A percentile compares a stretch with the other conserved stretches of the same genome.
These are phyloP conservation scores for Neelides sp. DNA, from an alignment of 1,140 invertebrate species.

Conservation along the genomic window DNA sequence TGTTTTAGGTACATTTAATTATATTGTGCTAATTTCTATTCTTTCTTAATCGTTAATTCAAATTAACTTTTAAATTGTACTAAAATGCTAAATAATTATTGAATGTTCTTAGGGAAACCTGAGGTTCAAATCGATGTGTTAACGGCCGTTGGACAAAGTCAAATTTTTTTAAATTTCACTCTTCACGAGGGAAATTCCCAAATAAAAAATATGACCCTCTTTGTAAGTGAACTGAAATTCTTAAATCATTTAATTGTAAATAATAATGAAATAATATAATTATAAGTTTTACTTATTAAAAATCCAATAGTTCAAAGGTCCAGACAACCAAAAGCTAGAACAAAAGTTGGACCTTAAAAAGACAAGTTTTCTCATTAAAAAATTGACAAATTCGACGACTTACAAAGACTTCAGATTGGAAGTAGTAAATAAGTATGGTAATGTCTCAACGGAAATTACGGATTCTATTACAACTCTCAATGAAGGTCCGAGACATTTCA, in stretches of 20 bases:
- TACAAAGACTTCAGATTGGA: slow-evolving; percentile 27
- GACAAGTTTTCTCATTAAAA: slow-evolving; percentile 23
- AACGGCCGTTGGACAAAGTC: slow-evolving; percentile 56
- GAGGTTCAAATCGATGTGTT: slow-evolving; percentile 56
- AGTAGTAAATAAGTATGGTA: slow-evolving; percentile 38
- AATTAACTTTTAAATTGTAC: not conserved
- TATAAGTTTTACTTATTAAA: too few relatives aligned
- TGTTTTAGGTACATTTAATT: slow-evolving; percentile 4
- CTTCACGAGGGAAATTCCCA: slow-evolving; percentile 60
- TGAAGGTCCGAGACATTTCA: slow-evolving; percentile 35
- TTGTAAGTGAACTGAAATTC: slow-evolving; percentile 44
- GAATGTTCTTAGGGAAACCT: slow-evolving; percentile 51
- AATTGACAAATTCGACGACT: slow-evolving; percentile 15
- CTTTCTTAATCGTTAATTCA: slow-evolving; percentile 8
- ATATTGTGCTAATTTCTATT: too few relatives aligned
- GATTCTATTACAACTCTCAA: slow-evolving; percentile 44
- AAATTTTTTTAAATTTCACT: slow-evolving; percentile 72
- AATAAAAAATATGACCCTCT: slow-evolving; percentile 10
- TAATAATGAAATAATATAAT: too few relatives aligned
- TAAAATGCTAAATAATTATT: too few relatives aligned
- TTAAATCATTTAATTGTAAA: slow-evolving; percentile 40
- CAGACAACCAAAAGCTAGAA: too few relatives aligned
- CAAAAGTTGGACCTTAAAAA: too few relatives aligned
- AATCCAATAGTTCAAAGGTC: too few relatives aligned
- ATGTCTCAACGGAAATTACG: not conserved